Evolutionary conservation across 2,888 invertebrate species (phyloP).

Genomic region (Leptothorax acervorum): DNA sequence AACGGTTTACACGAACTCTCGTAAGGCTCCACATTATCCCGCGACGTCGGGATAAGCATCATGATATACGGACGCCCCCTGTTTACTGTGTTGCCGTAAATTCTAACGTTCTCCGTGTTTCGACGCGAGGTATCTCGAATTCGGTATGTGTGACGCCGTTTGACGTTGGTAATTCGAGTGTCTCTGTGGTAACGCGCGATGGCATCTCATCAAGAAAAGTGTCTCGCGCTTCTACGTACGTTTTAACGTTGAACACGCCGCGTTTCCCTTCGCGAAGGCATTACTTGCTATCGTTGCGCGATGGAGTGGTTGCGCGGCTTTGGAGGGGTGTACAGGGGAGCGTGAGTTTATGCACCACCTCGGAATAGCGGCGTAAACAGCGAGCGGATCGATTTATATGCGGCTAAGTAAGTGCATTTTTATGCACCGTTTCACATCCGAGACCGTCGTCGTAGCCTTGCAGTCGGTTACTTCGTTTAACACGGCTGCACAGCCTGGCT

Average conservation of each 20-base stretch:
- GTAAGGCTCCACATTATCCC: neutral
- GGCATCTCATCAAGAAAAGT: slow-evolving; percentile 7
- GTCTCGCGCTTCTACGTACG: neutral
- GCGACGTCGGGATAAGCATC: neutral
- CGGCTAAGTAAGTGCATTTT: slow-evolving; percentile 75
- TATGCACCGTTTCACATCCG: slow-evolving; percentile 74
- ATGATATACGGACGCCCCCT: neutral
- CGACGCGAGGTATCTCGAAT: neutral
- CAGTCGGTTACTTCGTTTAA: slow-evolving; percentile 67
- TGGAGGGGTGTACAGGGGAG: neutral
- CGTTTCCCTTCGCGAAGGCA: slow-evolving; percentile 18
- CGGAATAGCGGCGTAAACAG: slow-evolving; percentile 69
- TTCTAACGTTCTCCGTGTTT: neutral
- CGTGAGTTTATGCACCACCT: slow-evolving; percentile 66
- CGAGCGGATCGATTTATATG: slow-evolving; percentile 74
- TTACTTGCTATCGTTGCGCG: slow-evolving; percentile 23
- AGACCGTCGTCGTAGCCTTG: slow-evolving; percentile 67
- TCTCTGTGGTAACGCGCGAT: neutral
- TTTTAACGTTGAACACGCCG: neutral
- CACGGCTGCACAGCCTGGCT: slow-evolving; percentile 44
- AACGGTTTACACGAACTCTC: slow-evolving; percentile 15
- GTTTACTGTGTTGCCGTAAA: neutral
- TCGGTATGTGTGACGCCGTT: neutral
- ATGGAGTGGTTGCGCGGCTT: neutral
- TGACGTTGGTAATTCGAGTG: neutral